Percentiles rank a stretch among this genome's conserved stretches.
Conservation (phyloP, 2,797 vertebrate species). For the Helicolenus hilgendorfi region DNA sequence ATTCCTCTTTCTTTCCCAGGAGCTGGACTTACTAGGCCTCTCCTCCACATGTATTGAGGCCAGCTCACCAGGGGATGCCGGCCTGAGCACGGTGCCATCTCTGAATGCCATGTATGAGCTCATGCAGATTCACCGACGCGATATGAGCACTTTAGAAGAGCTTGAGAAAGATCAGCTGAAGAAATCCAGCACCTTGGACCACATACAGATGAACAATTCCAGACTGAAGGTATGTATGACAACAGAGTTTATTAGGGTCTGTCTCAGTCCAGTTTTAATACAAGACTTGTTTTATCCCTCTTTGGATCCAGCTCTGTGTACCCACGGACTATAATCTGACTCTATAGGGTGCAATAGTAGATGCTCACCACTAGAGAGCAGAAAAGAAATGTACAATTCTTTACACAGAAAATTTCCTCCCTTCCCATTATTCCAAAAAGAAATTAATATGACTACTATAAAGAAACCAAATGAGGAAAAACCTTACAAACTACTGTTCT, state of each 20-base stretch:
- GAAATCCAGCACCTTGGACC: constrained; percentile 93
- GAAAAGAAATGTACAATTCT: neutral
- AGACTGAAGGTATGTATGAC: constrained; percentile 92
- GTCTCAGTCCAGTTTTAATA: neutral
- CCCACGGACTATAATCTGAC: neutral
- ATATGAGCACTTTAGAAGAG: constrained; percentile 92
- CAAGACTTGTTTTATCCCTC: neutral
- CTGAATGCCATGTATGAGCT: constrained; percentile 96
- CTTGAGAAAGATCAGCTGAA: constrained; percentile 94
- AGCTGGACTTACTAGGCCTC: constrained; percentile 93
- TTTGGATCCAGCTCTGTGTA: neutral
- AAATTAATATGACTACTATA: neutral
- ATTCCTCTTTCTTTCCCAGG: constrained; percentile 83
- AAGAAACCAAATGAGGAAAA: neutral
- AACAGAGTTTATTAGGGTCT: neutral
- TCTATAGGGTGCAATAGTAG: neutral
- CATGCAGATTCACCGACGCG: constrained; percentile 92
- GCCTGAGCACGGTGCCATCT: constrained; percentile 89
- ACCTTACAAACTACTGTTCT: neutral
- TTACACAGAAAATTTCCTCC: neutral
- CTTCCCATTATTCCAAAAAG: neutral
- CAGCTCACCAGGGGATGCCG: constrained; percentile 71
- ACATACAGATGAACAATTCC: constrained; percentile 93
- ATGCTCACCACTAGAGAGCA: neutral
- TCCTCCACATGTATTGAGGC: constrained; percentile 90